A percentile compares a stretch with the other conserved stretches of the same genome.
Evolutionary conservation across 2,888 invertebrate genomes (phyloP).

Genomic region (Toxonevra muliebris): DNA sequence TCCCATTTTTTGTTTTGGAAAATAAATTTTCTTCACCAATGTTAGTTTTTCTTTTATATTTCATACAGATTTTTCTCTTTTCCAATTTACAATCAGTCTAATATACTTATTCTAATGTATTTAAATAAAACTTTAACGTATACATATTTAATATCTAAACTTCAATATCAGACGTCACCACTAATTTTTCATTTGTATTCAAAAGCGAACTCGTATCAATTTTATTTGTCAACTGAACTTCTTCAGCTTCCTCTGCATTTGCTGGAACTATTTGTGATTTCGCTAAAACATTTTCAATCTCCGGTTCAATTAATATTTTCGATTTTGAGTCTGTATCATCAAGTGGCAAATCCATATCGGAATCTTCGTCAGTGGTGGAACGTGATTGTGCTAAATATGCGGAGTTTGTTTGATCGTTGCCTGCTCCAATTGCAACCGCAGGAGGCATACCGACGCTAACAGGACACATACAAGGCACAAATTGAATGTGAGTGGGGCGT

Average conservation of each 20-base stretch:
- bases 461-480: conserved; percentile 63
- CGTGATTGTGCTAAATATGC: conserved; percentile 37
- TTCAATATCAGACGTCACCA: too few species aligned
- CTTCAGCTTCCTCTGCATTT: neutral
- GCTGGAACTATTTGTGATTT: neutral
- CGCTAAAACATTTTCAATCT: neutral
- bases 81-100: conserved; percentile 37
- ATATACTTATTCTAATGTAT: conserved; percentile 32
- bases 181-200: too few species aligned
- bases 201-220: too few species aligned
- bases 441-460: conserved; percentile 46
- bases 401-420: conserved; percentile 27
- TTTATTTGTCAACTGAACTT: too few species aligned
- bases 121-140: conserved; percentile 32
- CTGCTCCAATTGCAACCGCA: conserved; percentile 14
- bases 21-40: too few species aligned
- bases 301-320: conserved; percentile 19
- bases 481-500: conserved; percentile 45
- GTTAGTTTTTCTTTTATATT: neutral
- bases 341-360: conserved; percentile 24
- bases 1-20: too few species aligned
- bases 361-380: conserved; percentile 32
- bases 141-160: conserved; percentile 18
- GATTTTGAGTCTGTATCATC: neutral
- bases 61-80: conserved; percentile 9